Base-by-base conservation (phyloP, 2,797 vertebrate genomes). In the Phrynocephalus vlangalii region DNA sequence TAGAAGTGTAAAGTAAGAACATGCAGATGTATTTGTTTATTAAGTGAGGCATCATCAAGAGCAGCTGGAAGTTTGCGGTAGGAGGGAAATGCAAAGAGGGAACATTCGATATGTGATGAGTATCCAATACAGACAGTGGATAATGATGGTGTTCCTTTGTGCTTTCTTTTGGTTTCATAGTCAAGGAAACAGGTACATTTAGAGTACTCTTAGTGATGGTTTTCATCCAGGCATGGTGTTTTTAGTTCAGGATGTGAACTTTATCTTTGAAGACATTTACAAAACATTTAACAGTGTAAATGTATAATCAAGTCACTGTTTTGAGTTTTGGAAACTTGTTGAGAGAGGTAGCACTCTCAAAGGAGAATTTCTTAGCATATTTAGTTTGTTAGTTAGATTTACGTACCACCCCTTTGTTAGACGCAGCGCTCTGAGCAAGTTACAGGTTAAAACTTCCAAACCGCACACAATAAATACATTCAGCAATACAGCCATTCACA, bases 1-100 rank as follows among this genome's bases (percentile, higher is more conserved):
- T 95, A 85, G 18, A 72, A 86, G 7, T 33, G 8, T 82, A 2
- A 16, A 24, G 1, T 70, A 33, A 20, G 83, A 87, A 3, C 63
- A 28, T 73, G 20, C 10, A 75, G 24, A 63, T 67, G 1, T 44
- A 48, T 87, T 88, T 48, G 28, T 67, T 83, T 2, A 44, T 71
- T 33, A 60, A 72, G 11, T 38, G 60, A 33, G 9, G 33, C 67
- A 24, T 73, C 5, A 48, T 73, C 68, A 52, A 44, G 52, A 63
- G 3, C 33, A 85, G 60, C 16, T 72, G 79, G 5, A 4, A 60
- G 28, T 80, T 52, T 75, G n/a, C n/a, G 73, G 28, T 44, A 1
- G 66, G 16, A 77, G 24, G 63, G 15, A 72, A 83, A 82, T 67
- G 11, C n/a, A 18, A 77, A 13, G 52, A 13, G 52, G 2, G 38